phyloP scores from a whole-genome alignment of 1,140 invertebrate genomes.

The Bombus soroeensis region DNA sequence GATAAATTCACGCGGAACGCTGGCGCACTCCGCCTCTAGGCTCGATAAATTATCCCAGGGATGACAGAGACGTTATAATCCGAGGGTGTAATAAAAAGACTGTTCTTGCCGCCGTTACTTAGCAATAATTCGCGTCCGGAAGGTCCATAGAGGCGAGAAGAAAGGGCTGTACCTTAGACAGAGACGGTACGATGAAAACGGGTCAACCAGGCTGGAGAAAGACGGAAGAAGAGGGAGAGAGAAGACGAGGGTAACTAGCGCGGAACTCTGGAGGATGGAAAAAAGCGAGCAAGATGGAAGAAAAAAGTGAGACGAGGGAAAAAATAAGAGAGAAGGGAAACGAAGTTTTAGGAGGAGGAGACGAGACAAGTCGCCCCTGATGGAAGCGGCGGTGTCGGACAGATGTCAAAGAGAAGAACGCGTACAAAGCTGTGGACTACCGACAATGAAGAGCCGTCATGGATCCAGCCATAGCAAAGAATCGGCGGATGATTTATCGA shows the following conservation, averaged over 20 bases:
- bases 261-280: background rate
- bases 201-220: background rate
- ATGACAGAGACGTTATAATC: constrained; percentile 75
- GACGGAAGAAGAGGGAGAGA: background rate
- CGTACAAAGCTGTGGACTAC: constrained; percentile 56
- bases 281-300: background rate
- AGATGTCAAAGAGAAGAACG: constrained; percentile 50
- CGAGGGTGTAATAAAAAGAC: constrained; percentile 65
- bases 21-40: constrained; percentile 38
- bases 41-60: constrained; percentile 71
- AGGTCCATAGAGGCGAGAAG: constrained; percentile 12
- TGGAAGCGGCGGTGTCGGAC: background rate
- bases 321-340: background rate
- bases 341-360: background rate
- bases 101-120: constrained; percentile 53
- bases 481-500: constrained; percentile 61
- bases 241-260: background rate
- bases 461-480: constrained; percentile 42
- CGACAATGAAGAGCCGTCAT: constrained; percentile 52
- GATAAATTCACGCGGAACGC: constrained; percentile 63
- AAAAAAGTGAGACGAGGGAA: background rate
- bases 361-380: background rate
- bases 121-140: constrained; percentile 66
- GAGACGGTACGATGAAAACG: background rate
- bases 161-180: background rate